Evolutionary conservation across 2,888 invertebrate species (phyloP).

Genomic region (Orthosia cruda): DNA sequence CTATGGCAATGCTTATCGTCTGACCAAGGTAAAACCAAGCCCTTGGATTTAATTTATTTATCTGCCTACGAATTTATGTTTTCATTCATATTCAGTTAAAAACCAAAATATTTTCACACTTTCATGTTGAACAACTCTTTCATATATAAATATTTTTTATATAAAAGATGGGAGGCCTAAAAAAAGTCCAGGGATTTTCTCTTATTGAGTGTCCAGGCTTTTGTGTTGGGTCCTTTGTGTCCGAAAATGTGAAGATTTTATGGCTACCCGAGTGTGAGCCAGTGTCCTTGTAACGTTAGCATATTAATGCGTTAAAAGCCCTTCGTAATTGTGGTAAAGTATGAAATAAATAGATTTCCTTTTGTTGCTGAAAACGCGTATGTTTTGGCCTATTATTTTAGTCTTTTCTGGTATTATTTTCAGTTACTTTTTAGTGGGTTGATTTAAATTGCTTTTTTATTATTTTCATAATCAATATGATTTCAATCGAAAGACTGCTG

Average conservation of each 20-base stretch:
- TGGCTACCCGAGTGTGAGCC: conserved; percentile 60
- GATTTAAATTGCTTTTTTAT: too few species aligned
- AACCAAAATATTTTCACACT: not conserved
- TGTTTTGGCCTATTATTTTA: not conserved
- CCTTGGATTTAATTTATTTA: too few species aligned
- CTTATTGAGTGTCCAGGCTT: conserved; percentile 70
- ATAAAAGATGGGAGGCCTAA: conserved; percentile 48
- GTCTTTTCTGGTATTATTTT: not conserved
- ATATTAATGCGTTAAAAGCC: conserved; percentile 53
- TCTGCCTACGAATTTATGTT: not conserved
- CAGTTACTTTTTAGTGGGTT: not conserved
- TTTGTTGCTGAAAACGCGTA: conserved; percentile 19
- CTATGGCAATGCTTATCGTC: too few species aligned
- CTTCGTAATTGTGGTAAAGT: conserved; percentile 29
- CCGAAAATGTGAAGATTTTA: conserved; percentile 68
- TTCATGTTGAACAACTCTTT: conserved; percentile 6
- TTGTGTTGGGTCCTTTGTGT: conserved; percentile 73
- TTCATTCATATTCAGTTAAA: not conserved
- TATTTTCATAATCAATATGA: too few species aligned
- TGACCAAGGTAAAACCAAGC: too few species aligned
- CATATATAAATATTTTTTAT: conserved; percentile 29
- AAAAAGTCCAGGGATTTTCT: conserved; percentile 70
- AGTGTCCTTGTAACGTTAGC: conserved; percentile 41
- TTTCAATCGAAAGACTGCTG: too few species aligned
- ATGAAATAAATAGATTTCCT: conserved; percentile 16